These are phyloP conservation scores for Anthrax anthrax DNA, from an alignment of 2,888 invertebrate genomes.

Conservation along the genomic window DNA sequence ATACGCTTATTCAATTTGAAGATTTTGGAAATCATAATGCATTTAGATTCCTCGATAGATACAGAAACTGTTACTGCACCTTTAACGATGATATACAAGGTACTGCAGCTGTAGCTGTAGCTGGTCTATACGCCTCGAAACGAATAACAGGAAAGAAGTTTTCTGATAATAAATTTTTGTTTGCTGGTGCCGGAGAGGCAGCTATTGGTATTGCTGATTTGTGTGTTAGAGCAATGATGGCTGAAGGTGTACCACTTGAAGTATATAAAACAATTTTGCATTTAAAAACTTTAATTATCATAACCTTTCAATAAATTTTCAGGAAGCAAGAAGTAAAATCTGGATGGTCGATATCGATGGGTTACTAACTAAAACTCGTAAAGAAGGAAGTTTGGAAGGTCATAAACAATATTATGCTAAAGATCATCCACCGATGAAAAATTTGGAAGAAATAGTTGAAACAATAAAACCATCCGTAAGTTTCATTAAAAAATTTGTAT, in stretches of 20 bases:
- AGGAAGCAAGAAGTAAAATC: constrained; percentile 73
- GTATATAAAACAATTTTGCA: constrained; percentile 11
- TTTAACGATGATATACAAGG: constrained; percentile 99
- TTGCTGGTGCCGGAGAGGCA: constrained; percentile 87
- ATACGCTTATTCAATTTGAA: constrained; percentile 80
- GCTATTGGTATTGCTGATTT: constrained; percentile 87
- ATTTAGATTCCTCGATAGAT: constrained; percentile 84
- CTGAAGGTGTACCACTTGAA: constrained; percentile 42
- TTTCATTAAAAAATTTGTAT: constrained; percentile 9
- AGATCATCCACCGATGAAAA: constrained; percentile 61
- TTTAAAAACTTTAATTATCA: neutral
- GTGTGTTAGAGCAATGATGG: constrained; percentile 75
- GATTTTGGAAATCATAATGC: constrained; percentile 97
- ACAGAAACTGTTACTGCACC: constrained; percentile 82
- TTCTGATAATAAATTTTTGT: constrained; percentile 75
- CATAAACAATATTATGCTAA: constrained; percentile 63
- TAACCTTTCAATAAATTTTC: neutral
- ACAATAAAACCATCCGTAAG: constrained; percentile 80
- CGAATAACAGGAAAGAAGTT: constrained; percentile 49
- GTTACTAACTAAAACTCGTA: constrained; percentile 56
- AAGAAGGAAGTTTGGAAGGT: constrained; percentile 48
- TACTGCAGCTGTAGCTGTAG: constrained; percentile 90
- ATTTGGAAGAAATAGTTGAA: constrained; percentile 64
- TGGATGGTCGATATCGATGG: constrained; percentile 95
- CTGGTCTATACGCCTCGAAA: constrained; percentile 51